Evolutionary conservation across 2,888 invertebrate genomes (phyloP), one percentile per base, ranked within the genome.

Genomic region (Bedellia somnulentella): DNA sequence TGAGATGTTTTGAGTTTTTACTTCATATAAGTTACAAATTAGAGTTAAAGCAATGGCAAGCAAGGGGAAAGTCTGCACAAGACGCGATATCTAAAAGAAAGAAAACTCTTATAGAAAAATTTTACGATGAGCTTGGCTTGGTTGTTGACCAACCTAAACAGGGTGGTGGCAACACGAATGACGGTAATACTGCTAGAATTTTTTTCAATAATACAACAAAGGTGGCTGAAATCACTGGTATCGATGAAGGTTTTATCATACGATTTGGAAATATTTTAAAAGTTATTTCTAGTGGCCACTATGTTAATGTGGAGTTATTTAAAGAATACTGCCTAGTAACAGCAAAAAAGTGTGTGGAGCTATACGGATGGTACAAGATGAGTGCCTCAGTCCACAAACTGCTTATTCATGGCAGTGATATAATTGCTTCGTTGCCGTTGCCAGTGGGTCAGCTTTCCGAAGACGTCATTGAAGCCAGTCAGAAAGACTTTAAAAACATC

Each of bases 31-130:
- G 40, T 8, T 49, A 45, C 29, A 41, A 37, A 37, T 21, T 47
- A 2, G 33, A 31, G 8, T 35, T 44, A 26, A 38, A 40, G 28
- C 40, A 44, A 32, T 47, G 49, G 47, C 46, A 49, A 36, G 40
- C 41, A 24, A 38, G 41, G 5, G 33, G 36, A 5, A 34, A 14
- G 25, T 31, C 35, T 24, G 31, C 31, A 12, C 29, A 41, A 34
- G n/a, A n/a, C n/a, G 24, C 12, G 22, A 30, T 10, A 9, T 13
- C 21, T 24, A 9, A 26, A 27, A 16, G 13, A 14, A 31, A 6
- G 12, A 17, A 29, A 31, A 13, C 11, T n/a, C 17, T 8, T 16
- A 30, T 31, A 16, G 15, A 21, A 21, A 12, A 22, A 30, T 23
- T 32, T 9, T n/a, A 3, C n/a, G 27, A 23, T 21, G 10, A 22